Evolutionary conservation across 2,797 vertebrate genomes (phyloP).

Genomic region (Numenius phaeopus): DNA sequence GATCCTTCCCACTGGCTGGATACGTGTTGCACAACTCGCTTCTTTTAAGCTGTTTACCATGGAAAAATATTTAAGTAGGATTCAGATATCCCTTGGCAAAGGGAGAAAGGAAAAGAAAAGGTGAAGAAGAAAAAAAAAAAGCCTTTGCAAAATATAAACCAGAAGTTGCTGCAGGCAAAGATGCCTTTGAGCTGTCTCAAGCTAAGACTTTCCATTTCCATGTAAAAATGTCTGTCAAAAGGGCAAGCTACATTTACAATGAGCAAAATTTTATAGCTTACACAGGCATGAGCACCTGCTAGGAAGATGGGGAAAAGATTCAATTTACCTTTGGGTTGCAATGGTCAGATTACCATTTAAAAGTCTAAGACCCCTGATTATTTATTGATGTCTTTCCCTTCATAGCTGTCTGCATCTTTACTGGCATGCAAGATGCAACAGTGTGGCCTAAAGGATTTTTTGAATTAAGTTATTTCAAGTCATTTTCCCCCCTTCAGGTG

Average conservation of each 20-base stretch:
- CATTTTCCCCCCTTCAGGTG: conserved; percentile 79
- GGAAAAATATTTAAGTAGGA: conserved; percentile 59
- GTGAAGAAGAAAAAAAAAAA: background rate
- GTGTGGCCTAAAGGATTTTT: conserved; percentile 89
- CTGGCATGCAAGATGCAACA: conserved; percentile 77
- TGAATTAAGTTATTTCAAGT: conserved; percentile 88
- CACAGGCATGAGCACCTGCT: conserved; percentile 61
- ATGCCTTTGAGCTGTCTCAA: conserved; percentile 58
- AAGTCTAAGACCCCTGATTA: conserved; percentile 93
- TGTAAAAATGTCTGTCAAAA: conserved; percentile 74
- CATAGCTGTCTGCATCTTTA: conserved; percentile 86
- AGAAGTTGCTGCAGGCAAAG: conserved; percentile 56
- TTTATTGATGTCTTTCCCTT: conserved; percentile 96
- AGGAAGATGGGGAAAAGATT: conserved; percentile 74
- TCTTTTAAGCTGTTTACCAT: conserved; percentile 22
- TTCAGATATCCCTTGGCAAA: conserved; percentile 51
- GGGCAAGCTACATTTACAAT: conserved; percentile 73
- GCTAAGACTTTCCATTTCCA: conserved; percentile 72
- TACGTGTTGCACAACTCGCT: background rate
- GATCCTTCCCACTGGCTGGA: background rate
- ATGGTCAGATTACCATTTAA: conserved; percentile 94
- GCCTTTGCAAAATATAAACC: conserved; percentile 34
- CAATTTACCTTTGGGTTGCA: conserved; percentile 84
- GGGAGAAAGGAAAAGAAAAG: conserved; percentile 13
- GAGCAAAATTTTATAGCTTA: conserved; percentile 67